Conservation (phyloP, 2,888 invertebrate species). For the Zelleria hepariella region DNA sequence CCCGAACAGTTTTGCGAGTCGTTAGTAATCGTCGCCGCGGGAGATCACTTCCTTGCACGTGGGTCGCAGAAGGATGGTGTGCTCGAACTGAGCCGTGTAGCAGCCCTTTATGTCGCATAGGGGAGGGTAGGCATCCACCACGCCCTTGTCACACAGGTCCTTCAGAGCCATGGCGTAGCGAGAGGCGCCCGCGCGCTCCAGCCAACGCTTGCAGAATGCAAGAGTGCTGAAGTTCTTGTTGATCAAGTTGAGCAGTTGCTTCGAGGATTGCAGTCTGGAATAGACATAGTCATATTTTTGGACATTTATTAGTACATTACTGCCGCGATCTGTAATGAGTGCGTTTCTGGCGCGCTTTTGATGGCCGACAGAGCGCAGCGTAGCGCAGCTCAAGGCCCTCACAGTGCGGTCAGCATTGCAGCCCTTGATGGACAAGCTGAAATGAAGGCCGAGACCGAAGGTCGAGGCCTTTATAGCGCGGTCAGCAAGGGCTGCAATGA, state of each 20-base stretch:
- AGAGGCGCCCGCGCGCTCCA: conserved; percentile 96
- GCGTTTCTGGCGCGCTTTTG: too few species aligned
- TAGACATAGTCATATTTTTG: conserved; percentile 1
- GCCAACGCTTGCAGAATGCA: conserved; percentile 99
- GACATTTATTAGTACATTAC: too few species aligned
- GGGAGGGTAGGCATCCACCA: conserved; percentile 99
- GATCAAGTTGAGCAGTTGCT: conserved; percentile 90
- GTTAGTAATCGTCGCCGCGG: conserved; percentile 94
- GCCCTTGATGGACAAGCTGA: too few species aligned
- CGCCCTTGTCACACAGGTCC: conserved; percentile 97
- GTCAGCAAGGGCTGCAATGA: too few species aligned
- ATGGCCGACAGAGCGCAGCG: too few species aligned
- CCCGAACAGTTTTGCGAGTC: background rate
- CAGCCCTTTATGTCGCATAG: conserved; percentile 97
- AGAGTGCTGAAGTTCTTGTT: conserved; percentile 98
- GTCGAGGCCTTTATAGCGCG: too few species aligned
- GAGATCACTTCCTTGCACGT: conserved; percentile 99
- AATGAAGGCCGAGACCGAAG: too few species aligned
- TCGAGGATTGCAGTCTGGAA: conserved; percentile 89
- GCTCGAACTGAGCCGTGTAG: conserved; percentile 99
- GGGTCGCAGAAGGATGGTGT: conserved; percentile 96
- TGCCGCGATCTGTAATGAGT: too few species aligned
- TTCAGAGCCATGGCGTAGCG: conserved; percentile 99
- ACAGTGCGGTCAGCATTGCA: too few species aligned
- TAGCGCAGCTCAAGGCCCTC: too few species aligned